phyloP scores from a whole-genome alignment of 2,113 vertebrate species.

The Numida meleagris region DNA sequence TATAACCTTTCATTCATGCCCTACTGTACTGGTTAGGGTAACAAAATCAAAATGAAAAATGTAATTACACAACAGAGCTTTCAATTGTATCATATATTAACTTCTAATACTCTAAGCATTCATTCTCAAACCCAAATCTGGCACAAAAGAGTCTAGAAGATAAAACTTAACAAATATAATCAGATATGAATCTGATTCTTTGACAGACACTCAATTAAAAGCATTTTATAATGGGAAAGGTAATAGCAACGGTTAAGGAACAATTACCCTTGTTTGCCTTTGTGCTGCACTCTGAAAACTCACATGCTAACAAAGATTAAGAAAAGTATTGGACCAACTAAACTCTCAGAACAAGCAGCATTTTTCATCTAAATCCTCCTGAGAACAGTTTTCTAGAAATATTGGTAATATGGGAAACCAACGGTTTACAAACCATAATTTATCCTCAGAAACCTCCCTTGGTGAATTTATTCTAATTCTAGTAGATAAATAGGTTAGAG shows the following conservation, averaged over 20 bases:
- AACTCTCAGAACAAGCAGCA: constrained; percentile 40
- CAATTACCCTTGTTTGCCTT: constrained; percentile 38
- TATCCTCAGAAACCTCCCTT: not conserved
- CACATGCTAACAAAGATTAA: constrained; percentile 15
- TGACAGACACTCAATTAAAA: constrained; percentile 42
- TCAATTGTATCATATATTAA: constrained; percentile 54
- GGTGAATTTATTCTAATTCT: not conserved
- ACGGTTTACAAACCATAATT: not conserved
- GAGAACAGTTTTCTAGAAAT: constrained; percentile 58
- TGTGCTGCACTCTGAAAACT: constrained; percentile 18
- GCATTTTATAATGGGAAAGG: constrained; percentile 41
- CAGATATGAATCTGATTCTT: constrained; percentile 2
- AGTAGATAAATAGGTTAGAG: not conserved
- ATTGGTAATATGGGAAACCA: not conserved
- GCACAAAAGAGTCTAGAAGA: constrained; percentile 29
- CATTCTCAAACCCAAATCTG: not conserved
- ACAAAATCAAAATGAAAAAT: constrained; percentile 66
- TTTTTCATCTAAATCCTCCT: constrained; percentile 44
- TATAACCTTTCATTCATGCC: constrained; percentile 66
- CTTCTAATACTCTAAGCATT: constrained; percentile 52
- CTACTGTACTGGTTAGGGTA: constrained; percentile 65
- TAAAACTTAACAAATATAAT: constrained; percentile 49
- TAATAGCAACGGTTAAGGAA: constrained; percentile 9
- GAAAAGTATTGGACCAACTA: constrained; percentile 57
- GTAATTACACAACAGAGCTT: constrained; percentile 69